These are phyloP conservation scores for Hemicentrotus pulcherrimus DNA, from an alignment of 35 echinoderm and acorn worm genomes.

Conservation along the genomic window DNA sequence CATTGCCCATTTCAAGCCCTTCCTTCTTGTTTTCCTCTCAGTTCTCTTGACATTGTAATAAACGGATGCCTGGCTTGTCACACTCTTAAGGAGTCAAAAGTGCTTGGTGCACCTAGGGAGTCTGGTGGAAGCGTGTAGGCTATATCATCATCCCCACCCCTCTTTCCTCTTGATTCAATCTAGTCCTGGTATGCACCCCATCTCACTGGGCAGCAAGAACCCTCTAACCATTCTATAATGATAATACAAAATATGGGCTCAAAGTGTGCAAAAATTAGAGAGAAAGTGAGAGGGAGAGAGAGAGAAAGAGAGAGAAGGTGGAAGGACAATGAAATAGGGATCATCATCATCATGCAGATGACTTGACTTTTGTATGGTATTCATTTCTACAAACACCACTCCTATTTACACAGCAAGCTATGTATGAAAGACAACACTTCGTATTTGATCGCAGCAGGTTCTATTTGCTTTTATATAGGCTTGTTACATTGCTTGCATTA, in stretches of 20 bases:
- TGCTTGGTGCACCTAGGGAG: background rate
- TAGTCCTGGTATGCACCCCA: too few relatives aligned
- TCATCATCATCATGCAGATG: background rate
- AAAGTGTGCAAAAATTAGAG: too few relatives aligned
- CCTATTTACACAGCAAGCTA: background rate
- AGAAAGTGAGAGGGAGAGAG: background rate
- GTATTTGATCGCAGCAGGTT: background rate
- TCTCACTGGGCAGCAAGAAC: too few relatives aligned
- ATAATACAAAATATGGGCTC: too few relatives aligned
- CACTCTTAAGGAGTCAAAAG: background rate
- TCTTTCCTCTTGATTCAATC: background rate
- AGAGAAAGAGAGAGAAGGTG: background rate
- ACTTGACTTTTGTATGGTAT: background rate
- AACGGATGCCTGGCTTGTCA: background rate
- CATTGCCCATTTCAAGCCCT: slow-evolving; percentile 30
- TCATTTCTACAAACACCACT: background rate
- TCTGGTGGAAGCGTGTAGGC: background rate
- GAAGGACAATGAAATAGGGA: background rate
- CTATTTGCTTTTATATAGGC: background rate
- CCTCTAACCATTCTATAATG: background rate
- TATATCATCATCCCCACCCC: background rate
- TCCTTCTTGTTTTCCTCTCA: slow-evolving; percentile 27
- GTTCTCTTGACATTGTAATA: background rate
- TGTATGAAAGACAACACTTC: background rate
- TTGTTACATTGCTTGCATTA: background rate